phyloP scores from a whole-genome alignment of 2,888 invertebrate genomes.

The Pollenia angustigena region DNA sequence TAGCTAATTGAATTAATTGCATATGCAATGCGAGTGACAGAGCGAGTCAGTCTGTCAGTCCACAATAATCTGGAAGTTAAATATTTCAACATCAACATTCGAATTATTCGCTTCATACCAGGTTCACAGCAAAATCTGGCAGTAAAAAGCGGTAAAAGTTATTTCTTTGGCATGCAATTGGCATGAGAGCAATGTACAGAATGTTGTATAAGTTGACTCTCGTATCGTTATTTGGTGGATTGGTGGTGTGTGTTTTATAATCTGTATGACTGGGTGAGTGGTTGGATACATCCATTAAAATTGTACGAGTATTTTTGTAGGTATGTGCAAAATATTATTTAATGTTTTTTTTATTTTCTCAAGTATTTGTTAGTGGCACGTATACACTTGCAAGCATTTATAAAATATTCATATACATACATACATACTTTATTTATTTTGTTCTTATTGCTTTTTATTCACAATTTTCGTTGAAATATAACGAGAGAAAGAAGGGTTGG shows the following conservation, averaged over 20 bases:
- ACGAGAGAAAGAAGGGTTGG: background rate
- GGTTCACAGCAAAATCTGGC: conserved; percentile 74
- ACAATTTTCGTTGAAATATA: background rate
- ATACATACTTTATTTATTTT: background rate
- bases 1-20: background rate
- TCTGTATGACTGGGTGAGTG: conserved; percentile 4
- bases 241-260: background rate
- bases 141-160: conserved; percentile 58
- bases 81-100: conserved; percentile 75
- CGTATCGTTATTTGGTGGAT: background rate
- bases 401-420: no score
- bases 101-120: conserved; percentile 78
- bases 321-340: background rate
- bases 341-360: no score
- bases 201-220: conserved; percentile 40
- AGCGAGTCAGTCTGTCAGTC: conserved; percentile 6
- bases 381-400: no score
- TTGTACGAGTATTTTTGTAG: background rate
- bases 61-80: background rate
- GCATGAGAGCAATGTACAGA: conserved; percentile 68
- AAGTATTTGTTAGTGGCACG: no score
- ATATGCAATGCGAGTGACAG: background rate
- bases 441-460: background rate
- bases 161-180: conserved; percentile 73
- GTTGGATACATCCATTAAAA: background rate